Percentiles rank a stretch among this genome's conserved stretches.
phyloP scores from a whole-genome alignment of 1,140 invertebrate genomes.

The Drosophila arawakana region DNA sequence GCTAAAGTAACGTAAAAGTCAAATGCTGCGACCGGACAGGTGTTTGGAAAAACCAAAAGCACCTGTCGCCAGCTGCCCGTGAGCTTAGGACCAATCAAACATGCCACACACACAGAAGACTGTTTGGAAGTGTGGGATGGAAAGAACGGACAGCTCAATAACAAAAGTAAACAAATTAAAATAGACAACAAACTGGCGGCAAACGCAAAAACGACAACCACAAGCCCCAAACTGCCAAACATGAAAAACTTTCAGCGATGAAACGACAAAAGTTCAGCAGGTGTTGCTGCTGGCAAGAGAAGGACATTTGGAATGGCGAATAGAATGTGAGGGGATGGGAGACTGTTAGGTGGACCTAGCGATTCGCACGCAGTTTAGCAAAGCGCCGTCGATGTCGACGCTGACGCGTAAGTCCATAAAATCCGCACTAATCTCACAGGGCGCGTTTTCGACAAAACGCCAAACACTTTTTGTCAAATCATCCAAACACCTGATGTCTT shows the following conservation, averaged over 20 bases:
- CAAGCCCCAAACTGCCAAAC: slow-evolving; percentile 40
- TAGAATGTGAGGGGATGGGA: background rate
- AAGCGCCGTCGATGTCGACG: background rate
- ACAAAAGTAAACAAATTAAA: slow-evolving; percentile 83
- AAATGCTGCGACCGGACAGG: slow-evolving; percentile 48
- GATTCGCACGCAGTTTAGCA: slow-evolving; percentile 72
- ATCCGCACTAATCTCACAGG: slow-evolving; percentile 77
- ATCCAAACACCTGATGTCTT: slow-evolving; percentile 81
- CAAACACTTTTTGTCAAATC: slow-evolving; percentile 81
- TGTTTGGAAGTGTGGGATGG: slow-evolving; percentile 15
- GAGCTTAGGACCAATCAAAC: slow-evolving; percentile 76
- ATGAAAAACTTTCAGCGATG: slow-evolving; percentile 72
- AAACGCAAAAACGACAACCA: slow-evolving; percentile 58
- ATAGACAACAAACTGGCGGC: slow-evolving; percentile 68
- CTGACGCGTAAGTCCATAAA: slow-evolving; percentile 78
- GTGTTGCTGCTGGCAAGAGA: slow-evolving; percentile 25
- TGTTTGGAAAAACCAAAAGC: slow-evolving; percentile 43
- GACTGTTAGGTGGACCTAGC: slow-evolving; percentile 13
- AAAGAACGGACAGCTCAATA: slow-evolving; percentile 70
- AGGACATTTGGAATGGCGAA: background rate
- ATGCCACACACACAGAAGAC: slow-evolving; percentile 30
- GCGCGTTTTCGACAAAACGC: slow-evolving; percentile 74
- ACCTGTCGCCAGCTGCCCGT: slow-evolving; percentile 51
- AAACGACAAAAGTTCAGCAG: slow-evolving; percentile 77
- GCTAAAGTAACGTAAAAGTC: slow-evolving; percentile 58